phyloP scores from a whole-genome alignment of 2,113 vertebrate genomes.

The Brevimyrus niger region DNA sequence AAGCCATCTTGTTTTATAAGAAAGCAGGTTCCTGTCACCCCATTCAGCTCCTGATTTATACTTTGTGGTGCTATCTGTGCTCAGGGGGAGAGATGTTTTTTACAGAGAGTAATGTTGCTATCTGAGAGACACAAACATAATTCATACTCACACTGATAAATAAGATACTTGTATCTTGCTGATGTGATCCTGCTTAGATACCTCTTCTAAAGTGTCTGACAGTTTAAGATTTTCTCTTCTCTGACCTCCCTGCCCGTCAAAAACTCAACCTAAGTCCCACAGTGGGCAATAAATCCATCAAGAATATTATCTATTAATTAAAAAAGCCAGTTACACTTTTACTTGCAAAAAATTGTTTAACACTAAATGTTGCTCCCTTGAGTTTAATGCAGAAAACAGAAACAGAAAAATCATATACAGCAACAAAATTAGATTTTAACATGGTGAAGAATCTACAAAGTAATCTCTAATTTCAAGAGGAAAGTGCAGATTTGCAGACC shows the following conservation, averaged over 20 bases:
- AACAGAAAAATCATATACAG: neutral
- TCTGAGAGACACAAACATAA: neutral
- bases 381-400: neutral
- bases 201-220: neutral
- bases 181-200: neutral
- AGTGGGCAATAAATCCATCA: neutral
- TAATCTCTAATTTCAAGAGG: neutral
- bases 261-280: neutral
- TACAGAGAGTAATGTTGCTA: neutral
- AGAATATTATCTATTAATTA: neutral
- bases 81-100: neutral
- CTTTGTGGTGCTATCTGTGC: neutral
- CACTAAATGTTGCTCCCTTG: neutral
- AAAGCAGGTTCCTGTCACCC: constrained; percentile 1
- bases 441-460: neutral
- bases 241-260: neutral
- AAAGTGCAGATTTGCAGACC: neutral
- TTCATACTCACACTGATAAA: neutral
- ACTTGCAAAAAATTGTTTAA: neutral
- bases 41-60: neutral
- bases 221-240: neutral
- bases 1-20: neutral
- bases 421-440: neutral
- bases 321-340: neutral
- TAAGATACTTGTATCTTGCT: neutral